Evolutionary conservation across 2,888 invertebrate genomes (phyloP).

Genomic region (Itoplectis maculator): DNA sequence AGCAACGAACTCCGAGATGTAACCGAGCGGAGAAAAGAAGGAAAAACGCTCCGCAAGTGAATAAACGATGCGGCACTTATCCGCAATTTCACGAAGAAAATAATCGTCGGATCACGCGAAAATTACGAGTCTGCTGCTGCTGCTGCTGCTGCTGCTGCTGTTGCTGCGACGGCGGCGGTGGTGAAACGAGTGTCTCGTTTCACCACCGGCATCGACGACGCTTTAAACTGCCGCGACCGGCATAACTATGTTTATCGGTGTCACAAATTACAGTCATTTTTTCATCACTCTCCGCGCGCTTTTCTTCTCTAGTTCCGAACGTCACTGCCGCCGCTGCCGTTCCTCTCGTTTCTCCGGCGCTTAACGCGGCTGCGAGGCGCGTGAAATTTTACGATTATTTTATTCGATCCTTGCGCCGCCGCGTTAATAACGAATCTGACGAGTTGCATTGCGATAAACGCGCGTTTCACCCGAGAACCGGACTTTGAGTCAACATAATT

Average conservation of each 20-base stretch:
- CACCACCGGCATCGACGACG: constrained; percentile 38
- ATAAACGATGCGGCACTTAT: neutral
- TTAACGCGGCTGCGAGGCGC: neutral
- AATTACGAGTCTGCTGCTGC: constrained; percentile 57
- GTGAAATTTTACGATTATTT: neutral
- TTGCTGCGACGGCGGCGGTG: constrained; percentile 14
- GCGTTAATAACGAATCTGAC: neutral
- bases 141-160: constrained; percentile 23
- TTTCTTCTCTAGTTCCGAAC: neutral
- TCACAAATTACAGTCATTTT: constrained; percentile 57
- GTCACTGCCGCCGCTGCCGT: neutral
- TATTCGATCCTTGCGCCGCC: neutral
- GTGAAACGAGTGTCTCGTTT: constrained; percentile 20
- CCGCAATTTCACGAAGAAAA: constrained; percentile 23
- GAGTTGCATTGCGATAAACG: constrained; percentile 16
- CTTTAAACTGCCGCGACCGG: constrained; percentile 52
- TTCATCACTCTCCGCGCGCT: constrained; percentile 10
- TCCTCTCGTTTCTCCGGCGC: neutral
- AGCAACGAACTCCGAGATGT: neutral
- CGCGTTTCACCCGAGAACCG: neutral
- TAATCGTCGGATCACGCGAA: constrained; percentile 51
- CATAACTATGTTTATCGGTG: constrained; percentile 55
- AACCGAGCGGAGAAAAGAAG: neutral
- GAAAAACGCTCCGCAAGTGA: neutral
- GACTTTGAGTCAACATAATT: constrained; percentile 9